Evolutionary conservation across 2,888 invertebrate genomes (phyloP).

Genomic region (Coleophora flavipennella): DNA sequence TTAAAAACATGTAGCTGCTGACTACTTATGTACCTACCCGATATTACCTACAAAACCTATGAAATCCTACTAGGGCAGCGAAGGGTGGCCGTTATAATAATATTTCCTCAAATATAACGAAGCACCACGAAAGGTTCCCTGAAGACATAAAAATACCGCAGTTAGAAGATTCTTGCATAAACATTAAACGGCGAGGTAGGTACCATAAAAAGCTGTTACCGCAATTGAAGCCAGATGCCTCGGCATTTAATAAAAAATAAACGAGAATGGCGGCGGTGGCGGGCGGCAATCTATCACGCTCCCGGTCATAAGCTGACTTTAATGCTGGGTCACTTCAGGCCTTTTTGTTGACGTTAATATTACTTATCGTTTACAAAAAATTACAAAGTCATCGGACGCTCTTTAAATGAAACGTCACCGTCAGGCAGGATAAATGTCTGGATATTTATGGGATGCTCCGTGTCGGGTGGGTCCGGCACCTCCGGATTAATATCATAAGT

Average conservation of each 20-base stretch:
- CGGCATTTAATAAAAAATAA: slow-evolving; percentile 65
- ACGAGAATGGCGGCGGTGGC: slow-evolving; percentile 33
- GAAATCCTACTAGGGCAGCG: too few species aligned
- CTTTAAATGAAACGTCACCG: slow-evolving; percentile 54
- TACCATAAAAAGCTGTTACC: slow-evolving; percentile 50
- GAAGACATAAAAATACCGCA: slow-evolving; percentile 7
- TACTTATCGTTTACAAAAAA: slow-evolving; percentile 49
- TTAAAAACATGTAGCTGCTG: too few species aligned
- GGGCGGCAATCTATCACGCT: slow-evolving; percentile 63
- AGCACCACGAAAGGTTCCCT: background rate
- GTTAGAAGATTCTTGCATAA: slow-evolving; percentile 27
- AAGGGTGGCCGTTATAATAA: too few species aligned
- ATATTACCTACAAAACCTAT: too few species aligned
- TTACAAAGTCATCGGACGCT: slow-evolving; percentile 48
- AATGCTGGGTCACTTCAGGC: slow-evolving; percentile 67
- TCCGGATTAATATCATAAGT: too few species aligned
- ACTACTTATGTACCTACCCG: too few species aligned
- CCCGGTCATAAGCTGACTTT: slow-evolving; percentile 68
- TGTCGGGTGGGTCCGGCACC: too few species aligned
- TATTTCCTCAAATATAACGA: background rate
- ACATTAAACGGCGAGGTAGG: slow-evolving; percentile 23
- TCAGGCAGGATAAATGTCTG: slow-evolving; percentile 43
- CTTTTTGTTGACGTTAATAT: slow-evolving; percentile 67
- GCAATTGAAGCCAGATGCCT: slow-evolving; percentile 58
- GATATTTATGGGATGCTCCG: slow-evolving; percentile 23